Percentiles rank a stretch among this genome's conserved stretches.
phyloP scores from a whole-genome alignment of 2,797 vertebrate species.

The Alfaro cultratus region DNA sequence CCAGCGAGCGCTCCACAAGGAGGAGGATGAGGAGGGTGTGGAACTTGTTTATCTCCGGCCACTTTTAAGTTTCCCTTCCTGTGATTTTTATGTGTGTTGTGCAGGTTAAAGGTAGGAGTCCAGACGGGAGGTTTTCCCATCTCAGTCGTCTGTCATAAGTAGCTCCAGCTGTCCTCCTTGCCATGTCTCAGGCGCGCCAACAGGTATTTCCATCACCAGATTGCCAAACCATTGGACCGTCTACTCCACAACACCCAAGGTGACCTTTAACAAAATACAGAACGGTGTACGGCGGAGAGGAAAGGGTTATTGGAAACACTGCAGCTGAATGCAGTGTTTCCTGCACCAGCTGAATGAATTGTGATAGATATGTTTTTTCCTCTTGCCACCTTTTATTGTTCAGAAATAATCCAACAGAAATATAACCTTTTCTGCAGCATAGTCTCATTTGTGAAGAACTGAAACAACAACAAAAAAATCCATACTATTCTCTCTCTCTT shows the following conservation, averaged over 20 bases:
- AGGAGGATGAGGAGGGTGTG: slow-evolving; percentile 23
- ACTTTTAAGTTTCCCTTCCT: slow-evolving; percentile 18
- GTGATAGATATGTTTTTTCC: slow-evolving; percentile 31
- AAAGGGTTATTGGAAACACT: slow-evolving; percentile 35
- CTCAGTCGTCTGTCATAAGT: slow-evolving; percentile 42
- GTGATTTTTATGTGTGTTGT: slow-evolving; percentile 33
- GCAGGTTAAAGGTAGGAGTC: slow-evolving; percentile 45
- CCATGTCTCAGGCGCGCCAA: slow-evolving; percentile 35
- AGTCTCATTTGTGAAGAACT: slow-evolving; percentile 4
- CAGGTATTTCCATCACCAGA: slow-evolving; percentile 61
- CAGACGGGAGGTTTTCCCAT: slow-evolving; percentile 44
- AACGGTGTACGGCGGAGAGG: slow-evolving; percentile 23
- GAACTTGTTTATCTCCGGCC: slow-evolving; percentile 39
- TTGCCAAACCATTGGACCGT: slow-evolving; percentile 68
- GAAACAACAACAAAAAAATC: background rate
- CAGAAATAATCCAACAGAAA: slow-evolving; percentile 23
- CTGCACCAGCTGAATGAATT: slow-evolving; percentile 46
- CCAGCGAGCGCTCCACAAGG: slow-evolving; percentile 35
- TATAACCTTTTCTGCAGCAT: slow-evolving; percentile 4
- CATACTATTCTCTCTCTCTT: background rate
- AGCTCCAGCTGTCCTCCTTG: slow-evolving; percentile 58
- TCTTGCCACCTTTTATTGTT: slow-evolving; percentile 8
- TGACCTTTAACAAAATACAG: slow-evolving; percentile 68
- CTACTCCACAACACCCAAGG: slow-evolving; percentile 59
- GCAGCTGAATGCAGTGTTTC: slow-evolving; percentile 25